Evolutionary conservation across 1,140 invertebrate genomes (phyloP), one percentile per base, ranked within the genome.

Genomic region (Vanessa tameamea): DNA sequence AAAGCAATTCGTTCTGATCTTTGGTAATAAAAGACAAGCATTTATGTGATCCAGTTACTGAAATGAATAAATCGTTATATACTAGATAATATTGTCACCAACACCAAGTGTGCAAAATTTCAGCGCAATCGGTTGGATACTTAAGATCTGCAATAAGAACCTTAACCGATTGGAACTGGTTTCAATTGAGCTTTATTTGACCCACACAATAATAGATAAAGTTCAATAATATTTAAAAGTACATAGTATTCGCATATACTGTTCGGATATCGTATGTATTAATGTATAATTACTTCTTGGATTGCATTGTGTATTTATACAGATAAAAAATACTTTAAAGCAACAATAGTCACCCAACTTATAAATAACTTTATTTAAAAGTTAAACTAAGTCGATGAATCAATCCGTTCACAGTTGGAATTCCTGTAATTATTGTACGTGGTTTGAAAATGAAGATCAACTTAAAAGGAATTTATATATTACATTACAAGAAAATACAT

Each of bases 281-380:
- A 9, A 43, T 43, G 37, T 43, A 43, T 37, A 4, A 0, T 31
- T 31, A 31, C 26, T 43, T 43, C 37, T 43, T 1, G 7, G 6
- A 43, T 43, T 43, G 37, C 0, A 9, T 43, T 43, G 9, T 43
- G 6, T 43, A 43, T 43, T 43, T 43, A 43, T 9, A 43, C 0
- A 16, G 9, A 16, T 23, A 57, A 57, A 57, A 6, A 53, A 53
- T n/a, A 48, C 11, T 11, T 47, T 3, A 64, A 51, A 20, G n/a
- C 50, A 9, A 26, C 26, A 31, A 50, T 50, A 65, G 11, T 47
- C 50, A 13, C 14, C 23, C 48, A 67, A 67, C 65, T 67, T 67
- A 53, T 43, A 67, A 61, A 63, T 61, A 69, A 69, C 68, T 69
- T 63, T 50, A 20, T 61, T 26, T 11, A 47, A 69, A 69, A 69